Evolutionary conservation across 1,140 invertebrate species (phyloP), one percentile per base, ranked within the genome.

Genomic region (Aphis gossypii): DNA sequence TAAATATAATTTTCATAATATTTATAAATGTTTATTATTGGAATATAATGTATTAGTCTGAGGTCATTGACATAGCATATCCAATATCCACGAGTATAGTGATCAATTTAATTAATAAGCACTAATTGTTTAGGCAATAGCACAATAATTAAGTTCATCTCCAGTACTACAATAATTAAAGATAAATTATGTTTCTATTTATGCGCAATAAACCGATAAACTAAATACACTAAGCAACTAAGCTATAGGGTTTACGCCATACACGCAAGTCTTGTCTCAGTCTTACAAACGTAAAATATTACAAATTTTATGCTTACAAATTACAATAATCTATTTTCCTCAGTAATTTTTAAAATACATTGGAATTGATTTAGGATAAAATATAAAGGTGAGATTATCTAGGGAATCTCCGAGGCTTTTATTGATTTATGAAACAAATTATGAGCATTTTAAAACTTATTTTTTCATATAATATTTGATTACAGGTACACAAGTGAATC

Each of bases 161-260:
- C 86, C n/a, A 89, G 35, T 8, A 89, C 51, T 89, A 89, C 35
- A 89, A 38, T 38, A 89, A 89, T 89, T 54, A 51, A 89, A 54
- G 7, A 54, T 51, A 88, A 89, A n/a, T 89, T 3, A 54, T 35
- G 87, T 54, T 14, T 51, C 14, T 41, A 3, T 89, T 89, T 87
- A 46, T 54, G 35, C 2, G n/a, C 14, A 89, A 89, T 54, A n/a
- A 87, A 51, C 48, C 14, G 14, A 51, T 51, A 51, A 51, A 51
- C 46, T 84, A 84, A 86, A 46, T 30, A n/a, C n/a, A 82, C 76
- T 51, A 68, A 76, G 60, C 30, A 18, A 51, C 2, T 41, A 41
- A 41, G 38, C 11, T 14, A 46, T 46, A 76, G n/a, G 30, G 60
- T 35, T 41, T 41, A 60, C 56, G 14, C 4, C 60, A 76, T 4